Evolutionary conservation across 2,113 vertebrate genomes (phyloP).

Genomic region (Prunella himalayana): DNA sequence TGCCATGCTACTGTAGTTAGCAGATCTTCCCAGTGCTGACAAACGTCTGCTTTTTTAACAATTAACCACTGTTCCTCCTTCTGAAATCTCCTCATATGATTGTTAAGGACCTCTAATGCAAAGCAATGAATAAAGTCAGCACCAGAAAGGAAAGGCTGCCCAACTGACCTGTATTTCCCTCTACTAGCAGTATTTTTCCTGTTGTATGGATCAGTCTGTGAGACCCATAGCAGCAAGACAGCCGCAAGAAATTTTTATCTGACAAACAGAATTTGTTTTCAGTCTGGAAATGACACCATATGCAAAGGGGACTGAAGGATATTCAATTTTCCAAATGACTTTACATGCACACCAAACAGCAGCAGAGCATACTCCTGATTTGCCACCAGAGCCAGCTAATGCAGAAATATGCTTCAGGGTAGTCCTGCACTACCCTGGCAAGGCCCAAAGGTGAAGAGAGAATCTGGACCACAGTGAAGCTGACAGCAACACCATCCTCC

Average conservation of each 20-base stretch:
- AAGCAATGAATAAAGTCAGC: not conserved
- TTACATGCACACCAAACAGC: not conserved
- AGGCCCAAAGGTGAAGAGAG: not conserved
- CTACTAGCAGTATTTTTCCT: not conserved
- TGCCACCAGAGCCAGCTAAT: not conserved
- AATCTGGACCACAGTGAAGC: not conserved
- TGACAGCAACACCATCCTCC: not conserved
- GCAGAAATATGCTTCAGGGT: not conserved
- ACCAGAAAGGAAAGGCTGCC: not conserved
- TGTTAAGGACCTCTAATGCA: rapidly evolving
- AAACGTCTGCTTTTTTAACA: not conserved
- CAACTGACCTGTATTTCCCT: not conserved
- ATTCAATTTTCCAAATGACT: not conserved
- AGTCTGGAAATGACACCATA: not conserved
- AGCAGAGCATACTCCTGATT: not conserved
- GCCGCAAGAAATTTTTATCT: not conserved
- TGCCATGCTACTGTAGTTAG: not conserved
- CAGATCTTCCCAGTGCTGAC: not conserved
- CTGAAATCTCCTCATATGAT: not conserved
- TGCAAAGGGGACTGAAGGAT: not conserved
- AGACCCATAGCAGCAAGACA: not conserved
- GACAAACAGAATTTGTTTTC: not conserved
- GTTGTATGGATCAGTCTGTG: not conserved
- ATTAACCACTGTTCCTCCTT: not conserved
- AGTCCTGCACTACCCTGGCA: not conserved